Percentiles rank a stretch among this genome's conserved stretches.
Conservation (phyloP, 2,888 invertebrate genomes). For the Amiota minor region DNA sequence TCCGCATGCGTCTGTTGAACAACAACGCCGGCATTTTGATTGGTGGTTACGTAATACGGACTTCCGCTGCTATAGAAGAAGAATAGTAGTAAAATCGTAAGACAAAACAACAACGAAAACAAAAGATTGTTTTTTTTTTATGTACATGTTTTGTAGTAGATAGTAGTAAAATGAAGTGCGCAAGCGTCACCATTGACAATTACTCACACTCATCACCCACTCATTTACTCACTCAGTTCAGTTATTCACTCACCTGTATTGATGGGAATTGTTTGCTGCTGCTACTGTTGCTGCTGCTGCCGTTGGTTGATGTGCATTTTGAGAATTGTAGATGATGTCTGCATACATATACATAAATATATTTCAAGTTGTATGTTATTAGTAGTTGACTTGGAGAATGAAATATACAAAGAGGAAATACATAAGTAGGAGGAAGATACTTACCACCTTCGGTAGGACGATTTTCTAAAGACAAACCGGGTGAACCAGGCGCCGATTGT, state of each 20-base stretch:
- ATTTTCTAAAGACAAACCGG: constrained; percentile 75
- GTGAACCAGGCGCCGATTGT: constrained; percentile 81
- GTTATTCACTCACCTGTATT: constrained; percentile 66
- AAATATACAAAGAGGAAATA: not conserved
- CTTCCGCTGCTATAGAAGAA: constrained; percentile 59
- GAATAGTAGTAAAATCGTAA: constrained; percentile 5
- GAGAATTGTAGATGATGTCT: constrained; percentile 71
- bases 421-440: not conserved
- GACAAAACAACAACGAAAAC: not conserved
- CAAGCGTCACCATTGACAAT: not conserved
- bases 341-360: constrained; percentile 24
- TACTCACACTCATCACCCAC: not conserved
- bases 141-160: not conserved
- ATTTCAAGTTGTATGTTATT: too few relatives aligned
- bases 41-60: constrained; percentile 69
- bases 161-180: constrained; percentile 10
- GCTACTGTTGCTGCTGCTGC: constrained; percentile 32
- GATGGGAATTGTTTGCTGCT: constrained; percentile 68
- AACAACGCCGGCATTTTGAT: constrained; percentile 62
- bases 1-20: constrained; percentile 55
- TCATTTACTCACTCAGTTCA: not conserved
- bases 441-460: constrained; percentile 69
- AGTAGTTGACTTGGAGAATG: not conserved
- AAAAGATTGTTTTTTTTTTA: not conserved
- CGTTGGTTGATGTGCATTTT: constrained; percentile 66